Base-by-base conservation (phyloP, 2,113 vertebrate genomes). In the Steatornis caripensis region DNA sequence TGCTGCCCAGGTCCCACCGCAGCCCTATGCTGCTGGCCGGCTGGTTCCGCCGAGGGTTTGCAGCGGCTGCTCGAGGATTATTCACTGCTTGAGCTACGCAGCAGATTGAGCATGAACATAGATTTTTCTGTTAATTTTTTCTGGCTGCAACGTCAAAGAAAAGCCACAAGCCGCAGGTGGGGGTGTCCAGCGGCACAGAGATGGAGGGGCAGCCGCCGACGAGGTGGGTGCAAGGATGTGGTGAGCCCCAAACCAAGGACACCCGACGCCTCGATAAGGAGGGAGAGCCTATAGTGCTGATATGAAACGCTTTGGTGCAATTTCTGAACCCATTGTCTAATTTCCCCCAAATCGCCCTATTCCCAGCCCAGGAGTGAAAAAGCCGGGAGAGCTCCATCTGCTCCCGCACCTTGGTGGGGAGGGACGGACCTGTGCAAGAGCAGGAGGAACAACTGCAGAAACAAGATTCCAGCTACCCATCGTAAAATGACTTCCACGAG, bases 81-180 rank as follows among this genome's bases (percentile, higher is more conserved):
- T 43, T 72, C 72, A 11, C 18, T 0, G 1, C 60, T 27, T 0
- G 0, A 78, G 64, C 62, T 64, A 64, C 3, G 2, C 0, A 0
- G 43, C 16, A 84, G 86, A 86, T n/a, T 20, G 32, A 72, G 86
- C 58, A 51, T 4, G 5, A 53, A 86, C 55, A 5, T 1, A 49
- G 71, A 39, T 57, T 53, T 85, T 95, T 48, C 57, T 62, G 10
- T 26, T n/a, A 10, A 11, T 88, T 83, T 79, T 7, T 46, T 22
- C 66, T 22, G 68, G 41, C 6, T 3, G n/a, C 57, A 84, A 22
- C 0, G 2, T 61, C 0, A 1, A 30, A 34, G 27, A 17, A 41
- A 69, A 64, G 11, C 3, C 14, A 3, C 22, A 51, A 39, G 49
- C 34, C 21, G 54, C 30, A 45, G 58, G 26, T 22, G 30, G 22